phyloP scores from a whole-genome alignment of 2,888 invertebrate species.

The Ochropleura plecta region DNA sequence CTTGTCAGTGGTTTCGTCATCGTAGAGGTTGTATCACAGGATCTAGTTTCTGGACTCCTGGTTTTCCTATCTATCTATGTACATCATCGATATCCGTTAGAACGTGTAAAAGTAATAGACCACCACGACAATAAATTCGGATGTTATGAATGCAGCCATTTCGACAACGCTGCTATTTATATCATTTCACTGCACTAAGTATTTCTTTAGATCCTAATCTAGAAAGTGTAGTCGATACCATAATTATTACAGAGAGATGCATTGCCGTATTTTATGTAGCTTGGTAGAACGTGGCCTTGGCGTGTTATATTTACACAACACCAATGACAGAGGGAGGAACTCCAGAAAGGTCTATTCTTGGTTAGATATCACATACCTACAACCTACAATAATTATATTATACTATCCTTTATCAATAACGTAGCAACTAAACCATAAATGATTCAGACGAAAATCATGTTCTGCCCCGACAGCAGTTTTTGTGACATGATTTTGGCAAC shows the following conservation, averaged over 20 bases:
- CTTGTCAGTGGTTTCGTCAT: neutral
- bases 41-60: neutral
- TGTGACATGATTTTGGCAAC: constrained; percentile 8
- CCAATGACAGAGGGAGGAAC: constrained; percentile 17
- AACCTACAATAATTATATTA: neutral
- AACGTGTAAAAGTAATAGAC: neutral
- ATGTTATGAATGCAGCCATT: neutral
- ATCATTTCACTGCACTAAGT: neutral
- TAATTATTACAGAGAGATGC: neutral
- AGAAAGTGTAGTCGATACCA: neutral
- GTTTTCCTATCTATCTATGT: neutral
- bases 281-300: neutral
- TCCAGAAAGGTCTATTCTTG: constrained; percentile 8
- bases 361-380: neutral
- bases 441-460: neutral
- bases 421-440: neutral
- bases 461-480: neutral
- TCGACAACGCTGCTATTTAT: neutral
- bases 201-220: neutral
- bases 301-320: neutral
- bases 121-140: neutral
- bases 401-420: neutral
- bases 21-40: neutral
- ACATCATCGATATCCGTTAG: neutral
- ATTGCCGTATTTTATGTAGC: neutral